Evolutionary conservation across 2,888 invertebrate species (phyloP), one percentile per base, ranked within the genome.

Genomic region (Hartigia nigra): DNA sequence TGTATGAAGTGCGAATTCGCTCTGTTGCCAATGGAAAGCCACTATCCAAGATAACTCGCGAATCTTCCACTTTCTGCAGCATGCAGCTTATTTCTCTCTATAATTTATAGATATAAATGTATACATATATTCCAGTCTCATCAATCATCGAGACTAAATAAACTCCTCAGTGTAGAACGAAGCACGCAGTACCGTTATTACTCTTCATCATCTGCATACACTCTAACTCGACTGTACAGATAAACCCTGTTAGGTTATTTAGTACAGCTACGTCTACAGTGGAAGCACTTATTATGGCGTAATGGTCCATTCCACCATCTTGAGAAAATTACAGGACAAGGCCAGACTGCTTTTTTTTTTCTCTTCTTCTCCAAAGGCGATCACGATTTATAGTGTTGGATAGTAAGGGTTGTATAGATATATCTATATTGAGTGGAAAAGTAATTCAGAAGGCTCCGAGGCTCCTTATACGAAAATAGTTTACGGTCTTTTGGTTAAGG

Each of bases 161-260:
- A 76, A 35, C 69, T 76, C 37, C 55, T 35, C 69, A 75, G 75
- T 14, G 76, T 34, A 74, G 75, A 55, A 76, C 32, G 39, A 12
- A 69, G 39, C 69, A 74, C 35, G 23, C 37, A 35, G 70, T 31
- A 55, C 55, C 69, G 69, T 76, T 82, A 79, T 81, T 80, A 79
- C 78, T 82, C 80, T 79, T 83, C 82, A 77, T 83, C 82, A 74
- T 80, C 77, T 69, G 70, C 32, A 69, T 55, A 69, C 39, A 78
- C 69, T 74, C 77, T 78, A 77, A 76, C 72, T 39, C n/a, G 78
- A 78, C 75, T 78, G 70, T 80, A 77, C 78, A 78, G 75, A 74
- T 74, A 36, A 70, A 77, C 35, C 75, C 78, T 78, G 76, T 80
- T 78, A 78, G 69, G 23, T 55, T 23, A 55, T 55, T 23, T 9